Evolutionary conservation across 1,140 invertebrate species (phyloP).

Genomic region (Sarcophaga bullata): DNA sequence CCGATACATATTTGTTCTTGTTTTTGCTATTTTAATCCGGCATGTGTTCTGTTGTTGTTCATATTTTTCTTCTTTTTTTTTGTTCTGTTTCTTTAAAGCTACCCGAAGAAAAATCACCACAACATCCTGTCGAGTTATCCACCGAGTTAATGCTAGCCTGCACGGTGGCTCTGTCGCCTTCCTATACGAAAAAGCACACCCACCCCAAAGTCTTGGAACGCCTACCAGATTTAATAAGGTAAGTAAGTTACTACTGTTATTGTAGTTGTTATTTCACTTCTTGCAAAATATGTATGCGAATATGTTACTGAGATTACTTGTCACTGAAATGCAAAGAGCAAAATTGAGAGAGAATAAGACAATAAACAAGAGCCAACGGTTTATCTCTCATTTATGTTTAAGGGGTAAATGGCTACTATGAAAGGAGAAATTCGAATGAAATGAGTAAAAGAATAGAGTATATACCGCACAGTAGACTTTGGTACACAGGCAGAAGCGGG

Average conservation of each 20-base stretch:
- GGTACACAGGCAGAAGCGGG: not conserved
- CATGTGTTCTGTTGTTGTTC: not conserved
- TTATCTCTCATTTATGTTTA: not conserved
- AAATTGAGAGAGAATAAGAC: not conserved
- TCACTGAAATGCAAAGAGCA: no score
- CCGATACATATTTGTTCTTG: not conserved
- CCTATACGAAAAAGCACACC: slow-evolving; percentile 61
- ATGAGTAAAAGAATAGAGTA: not conserved
- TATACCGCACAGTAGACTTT: not conserved
- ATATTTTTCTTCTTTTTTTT: not conserved
- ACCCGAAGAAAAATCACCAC: slow-evolving; percentile 65
- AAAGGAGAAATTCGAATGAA: slow-evolving; percentile 9
- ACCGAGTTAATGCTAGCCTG: slow-evolving; percentile 65
- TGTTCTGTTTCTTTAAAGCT: slow-evolving; percentile 54
- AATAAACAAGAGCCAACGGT: not conserved
- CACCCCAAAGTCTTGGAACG: slow-evolving; percentile 65
- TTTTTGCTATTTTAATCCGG: no score
- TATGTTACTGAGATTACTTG: no score
- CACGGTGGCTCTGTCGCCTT: slow-evolving; percentile 63
- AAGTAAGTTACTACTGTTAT: slow-evolving; percentile 47
- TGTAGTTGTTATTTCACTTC: no score
- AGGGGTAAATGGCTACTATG: not conserved
- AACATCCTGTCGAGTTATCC: slow-evolving; percentile 65
- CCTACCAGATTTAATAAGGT: slow-evolving; percentile 66
- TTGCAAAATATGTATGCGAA: no score